Evolutionary conservation across 2,113 vertebrate species (phyloP).

Genomic region (Emberiza fucata): DNA sequence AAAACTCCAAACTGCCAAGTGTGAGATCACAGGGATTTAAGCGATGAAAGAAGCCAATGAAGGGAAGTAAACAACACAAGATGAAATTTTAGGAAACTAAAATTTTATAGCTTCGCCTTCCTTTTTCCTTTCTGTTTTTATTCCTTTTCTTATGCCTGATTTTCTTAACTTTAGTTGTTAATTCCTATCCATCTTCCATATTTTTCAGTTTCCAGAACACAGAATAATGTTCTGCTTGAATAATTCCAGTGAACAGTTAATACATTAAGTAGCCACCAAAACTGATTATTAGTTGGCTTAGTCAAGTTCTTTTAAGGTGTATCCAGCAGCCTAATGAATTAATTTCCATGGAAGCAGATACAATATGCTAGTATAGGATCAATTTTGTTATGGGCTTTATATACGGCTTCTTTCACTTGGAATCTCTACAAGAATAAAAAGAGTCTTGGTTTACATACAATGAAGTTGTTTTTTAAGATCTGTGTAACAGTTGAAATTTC

Average conservation of each 20-base stretch:
- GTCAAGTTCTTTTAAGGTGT: not conserved
- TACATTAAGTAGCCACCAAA: not conserved
- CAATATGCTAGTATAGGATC: not conserved
- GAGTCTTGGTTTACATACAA: not conserved
- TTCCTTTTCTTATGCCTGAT: not conserved
- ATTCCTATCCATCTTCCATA: not conserved
- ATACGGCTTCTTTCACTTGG: not conserved
- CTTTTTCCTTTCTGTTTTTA: not conserved
- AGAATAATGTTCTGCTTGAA: not conserved
- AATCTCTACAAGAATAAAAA: not conserved
- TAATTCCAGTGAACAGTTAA: not conserved
- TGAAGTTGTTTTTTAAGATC: not conserved
- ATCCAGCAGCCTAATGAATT: not conserved
- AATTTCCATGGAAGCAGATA: not conserved
- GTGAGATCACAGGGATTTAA: constrained; percentile 28
- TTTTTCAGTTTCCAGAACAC: not conserved
- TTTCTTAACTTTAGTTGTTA: not conserved
- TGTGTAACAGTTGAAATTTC: not conserved
- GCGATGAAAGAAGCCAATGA: constrained; percentile 25
- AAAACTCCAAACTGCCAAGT: not conserved
- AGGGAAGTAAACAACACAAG: not conserved
- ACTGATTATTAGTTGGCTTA: not conserved
- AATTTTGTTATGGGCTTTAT: not conserved
- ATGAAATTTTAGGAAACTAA: not conserved
- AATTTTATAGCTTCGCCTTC: not conserved